These are phyloP conservation scores for Electrona antarctica DNA, from an alignment of 2,113 vertebrate genomes.

Conservation along the genomic window DNA sequence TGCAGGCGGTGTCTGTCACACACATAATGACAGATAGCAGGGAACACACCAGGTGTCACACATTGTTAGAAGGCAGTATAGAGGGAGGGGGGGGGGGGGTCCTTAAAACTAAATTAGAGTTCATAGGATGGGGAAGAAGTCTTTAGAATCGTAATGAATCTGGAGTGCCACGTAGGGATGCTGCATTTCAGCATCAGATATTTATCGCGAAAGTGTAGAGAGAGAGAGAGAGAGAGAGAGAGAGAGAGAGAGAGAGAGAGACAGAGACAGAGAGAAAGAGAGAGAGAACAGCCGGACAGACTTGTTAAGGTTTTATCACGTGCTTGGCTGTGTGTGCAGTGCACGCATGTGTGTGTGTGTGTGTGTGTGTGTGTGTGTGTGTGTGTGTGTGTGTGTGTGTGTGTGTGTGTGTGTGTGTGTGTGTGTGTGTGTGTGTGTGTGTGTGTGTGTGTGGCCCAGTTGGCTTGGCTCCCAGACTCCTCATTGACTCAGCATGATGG, in stretches of 20 bases:
- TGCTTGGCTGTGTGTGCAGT: not conserved
- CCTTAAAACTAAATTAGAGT: too few species aligned
- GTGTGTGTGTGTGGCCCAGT: not conserved
- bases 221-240: not conserved
- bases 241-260: not conserved
- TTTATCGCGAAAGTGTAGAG: too few species aligned
- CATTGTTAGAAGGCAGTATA: not conserved
- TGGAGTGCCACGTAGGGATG: too few species aligned
- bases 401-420: not conserved
- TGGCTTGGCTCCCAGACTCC: not conserved
- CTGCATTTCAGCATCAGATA: too few species aligned
- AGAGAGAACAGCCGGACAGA: not conserved
- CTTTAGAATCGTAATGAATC: too few species aligned
- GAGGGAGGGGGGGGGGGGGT: too few species aligned
- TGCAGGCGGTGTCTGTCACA: conserved; percentile 13
- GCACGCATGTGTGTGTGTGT: conserved; percentile 1
- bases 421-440: not conserved
- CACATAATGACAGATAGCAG: conserved; percentile 49
- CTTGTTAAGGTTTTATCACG: not conserved
- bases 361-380: not conserved
- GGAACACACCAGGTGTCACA: conserved; percentile 40
- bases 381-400: not conserved
- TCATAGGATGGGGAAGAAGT: too few species aligned
- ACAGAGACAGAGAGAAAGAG: not conserved
- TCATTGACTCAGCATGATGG: too few species aligned